These are phyloP conservation scores for Malthinus flaveolus DNA, from an alignment of 2,888 invertebrate species.

Conservation along the genomic window DNA sequence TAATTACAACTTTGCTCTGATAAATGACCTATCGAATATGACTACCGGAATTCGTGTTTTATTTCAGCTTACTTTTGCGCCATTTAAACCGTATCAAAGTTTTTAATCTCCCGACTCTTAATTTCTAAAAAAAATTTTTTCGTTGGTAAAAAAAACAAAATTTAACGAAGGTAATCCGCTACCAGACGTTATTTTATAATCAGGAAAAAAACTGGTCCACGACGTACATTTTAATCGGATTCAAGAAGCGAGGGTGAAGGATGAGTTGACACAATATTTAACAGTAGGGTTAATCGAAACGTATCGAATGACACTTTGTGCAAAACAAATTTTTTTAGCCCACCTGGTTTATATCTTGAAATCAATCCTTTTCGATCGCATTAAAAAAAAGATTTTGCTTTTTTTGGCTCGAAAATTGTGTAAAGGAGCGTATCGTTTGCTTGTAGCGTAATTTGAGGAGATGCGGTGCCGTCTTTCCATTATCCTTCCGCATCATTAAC, in stretches of 20 bases:
- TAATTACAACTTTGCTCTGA: constrained; percentile 35
- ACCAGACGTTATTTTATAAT: not conserved
- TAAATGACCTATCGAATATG: constrained; percentile 35
- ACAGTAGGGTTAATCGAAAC: constrained; percentile 18
- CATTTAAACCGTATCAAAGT: not conserved
- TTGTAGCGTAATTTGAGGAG: constrained; percentile 35
- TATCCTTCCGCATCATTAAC: constrained; percentile 32
- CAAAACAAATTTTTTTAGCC: constrained; percentile 25
- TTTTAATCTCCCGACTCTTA: no score
- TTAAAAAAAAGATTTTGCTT: no score
- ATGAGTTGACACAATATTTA: constrained; percentile 22
- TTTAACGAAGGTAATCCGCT: no score
- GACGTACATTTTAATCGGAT: not conserved
- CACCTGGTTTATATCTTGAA: constrained; percentile 34
- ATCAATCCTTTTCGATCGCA: constrained; percentile 32
- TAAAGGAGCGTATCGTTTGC: constrained; percentile 39
- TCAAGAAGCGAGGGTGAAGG: constrained; percentile 2
- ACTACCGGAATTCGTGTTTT: constrained; percentile 34
- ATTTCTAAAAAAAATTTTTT: no score
- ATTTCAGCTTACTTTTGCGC: constrained; percentile 29
- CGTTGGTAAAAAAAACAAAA: no score
- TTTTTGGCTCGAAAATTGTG: constrained; percentile 35
- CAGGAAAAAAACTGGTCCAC: not conserved
- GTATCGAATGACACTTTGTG: constrained; percentile 20
- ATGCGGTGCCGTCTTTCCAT: constrained; percentile 27